These are phyloP conservation scores for Seira musarum DNA, from an alignment of 2,888 invertebrate genomes.

Conservation along the genomic window DNA sequence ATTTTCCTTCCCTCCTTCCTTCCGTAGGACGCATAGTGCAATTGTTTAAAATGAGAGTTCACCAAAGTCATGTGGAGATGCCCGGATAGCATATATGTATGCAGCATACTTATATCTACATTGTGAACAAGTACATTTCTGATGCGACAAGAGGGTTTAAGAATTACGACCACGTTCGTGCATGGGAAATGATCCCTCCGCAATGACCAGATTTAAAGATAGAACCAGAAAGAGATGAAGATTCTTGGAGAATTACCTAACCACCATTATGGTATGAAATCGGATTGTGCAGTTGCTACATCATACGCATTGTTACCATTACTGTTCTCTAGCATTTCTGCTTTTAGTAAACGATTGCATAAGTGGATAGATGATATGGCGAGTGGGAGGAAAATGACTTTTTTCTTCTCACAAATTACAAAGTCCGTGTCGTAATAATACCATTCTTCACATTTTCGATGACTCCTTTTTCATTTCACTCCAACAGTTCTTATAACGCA, in stretches of 20 bases:
- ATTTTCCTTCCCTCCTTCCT: neutral
- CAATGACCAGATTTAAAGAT: constrained; percentile 45
- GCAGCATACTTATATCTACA: too few relatives aligned
- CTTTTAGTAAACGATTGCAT: neutral
- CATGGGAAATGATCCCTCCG: constrained; percentile 41
- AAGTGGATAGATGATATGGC: neutral
- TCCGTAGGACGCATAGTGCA: neutral
- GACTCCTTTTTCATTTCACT: too few relatives aligned
- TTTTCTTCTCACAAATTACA: too few relatives aligned
- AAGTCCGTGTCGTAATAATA: too few relatives aligned
- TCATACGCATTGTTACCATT: neutral
- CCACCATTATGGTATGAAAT: constrained; percentile 37
- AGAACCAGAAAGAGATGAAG: constrained; percentile 16
- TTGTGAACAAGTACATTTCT: neutral
- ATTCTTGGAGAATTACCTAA: constrained; percentile 39
- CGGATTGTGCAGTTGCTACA: constrained; percentile 40
- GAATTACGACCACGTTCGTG: constrained; percentile 41
- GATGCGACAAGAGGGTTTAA: constrained; percentile 16
- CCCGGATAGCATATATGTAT: neutral
- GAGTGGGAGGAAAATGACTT: neutral
- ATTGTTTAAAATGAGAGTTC: neutral
- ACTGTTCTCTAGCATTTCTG: neutral
- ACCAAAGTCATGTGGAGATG: neutral
- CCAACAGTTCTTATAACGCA: too few relatives aligned
- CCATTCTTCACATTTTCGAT: too few relatives aligned